Evolutionary conservation across 2,888 invertebrate genomes (phyloP).

Genomic region (Synergus itoensis): DNA sequence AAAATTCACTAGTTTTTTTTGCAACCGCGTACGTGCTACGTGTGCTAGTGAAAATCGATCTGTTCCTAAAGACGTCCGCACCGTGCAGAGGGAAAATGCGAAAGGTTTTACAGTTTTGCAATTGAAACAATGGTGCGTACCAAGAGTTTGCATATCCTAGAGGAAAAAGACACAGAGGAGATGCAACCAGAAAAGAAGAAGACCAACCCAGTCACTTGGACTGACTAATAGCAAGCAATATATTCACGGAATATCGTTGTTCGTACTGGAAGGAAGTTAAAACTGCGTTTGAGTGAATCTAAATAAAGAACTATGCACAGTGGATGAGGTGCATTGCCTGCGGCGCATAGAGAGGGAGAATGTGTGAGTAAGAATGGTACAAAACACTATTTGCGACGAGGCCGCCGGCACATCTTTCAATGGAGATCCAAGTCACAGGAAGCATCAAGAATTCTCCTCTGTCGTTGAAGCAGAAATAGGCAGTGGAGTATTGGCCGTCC

Average conservation of each 20-base stretch:
- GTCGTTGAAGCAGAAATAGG: conserved; percentile 57
- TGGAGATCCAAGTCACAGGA: conserved; percentile 56
- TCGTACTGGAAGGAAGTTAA: conserved; percentile 59
- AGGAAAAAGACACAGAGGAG: background rate
- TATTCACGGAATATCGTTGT: background rate
- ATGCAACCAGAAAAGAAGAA: background rate
- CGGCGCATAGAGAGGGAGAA: conserved; percentile 47
- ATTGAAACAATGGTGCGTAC: background rate
- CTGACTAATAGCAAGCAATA: background rate
- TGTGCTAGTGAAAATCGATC: conserved; percentile 25
- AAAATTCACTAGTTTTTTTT: conserved; percentile 57
- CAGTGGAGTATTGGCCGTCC: conserved; percentile 50
- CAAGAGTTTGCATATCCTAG: background rate
- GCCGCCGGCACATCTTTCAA: conserved; percentile 62
- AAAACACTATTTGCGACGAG: conserved; percentile 53
- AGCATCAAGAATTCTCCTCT: conserved; percentile 22
- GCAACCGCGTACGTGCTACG: conserved; percentile 49
- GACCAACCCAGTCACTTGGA: background rate
- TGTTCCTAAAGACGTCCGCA: background rate
- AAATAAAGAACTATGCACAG: conserved; percentile 56
- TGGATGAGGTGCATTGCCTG: conserved; percentile 48
- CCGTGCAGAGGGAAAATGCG: background rate
- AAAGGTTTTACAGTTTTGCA: background rate
- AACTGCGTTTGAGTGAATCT: conserved; percentile 61
- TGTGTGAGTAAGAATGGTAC: conserved; percentile 58